Base-by-base conservation (phyloP, 2,113 vertebrate species). In the Psittacara wagleri region DNA sequence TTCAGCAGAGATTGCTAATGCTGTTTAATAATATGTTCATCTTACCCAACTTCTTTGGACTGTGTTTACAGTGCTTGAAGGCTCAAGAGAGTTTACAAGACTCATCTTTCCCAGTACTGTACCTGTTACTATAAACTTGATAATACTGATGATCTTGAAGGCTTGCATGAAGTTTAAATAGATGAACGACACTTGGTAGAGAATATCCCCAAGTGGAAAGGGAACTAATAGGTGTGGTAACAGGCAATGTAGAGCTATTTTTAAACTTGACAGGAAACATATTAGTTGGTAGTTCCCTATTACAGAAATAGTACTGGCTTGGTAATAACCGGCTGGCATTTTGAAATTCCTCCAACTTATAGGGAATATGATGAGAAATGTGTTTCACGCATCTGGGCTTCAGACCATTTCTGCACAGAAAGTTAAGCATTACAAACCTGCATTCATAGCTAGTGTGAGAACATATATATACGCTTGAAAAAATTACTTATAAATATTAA, bases 261-360 rank as follows among this genome's bases (percentile, higher is more conserved):
- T 98, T 97, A 98, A 97, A 96, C 96, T 95, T 97, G 97, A 97
- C 97, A 98, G 96, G 68, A 95, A 95, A 92, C 83, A 78, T 97
- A 97, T 97, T 97, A 97, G 97, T 97, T 98, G 91, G 95, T 95
- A 90, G 83, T 61, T 97, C 94, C 94, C 96, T 97, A 97, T 97
- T 97, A 97, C 25, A 97, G 97, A 95, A 97, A 97, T 96, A 96
- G 90, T 95, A 81, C 95, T 85, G 97, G 95, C 59, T 91, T 97
- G 88, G 89, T 97, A 97, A 97, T 97, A 97, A 97, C 67, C 94
- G 95, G 91, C 62, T 94, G 83, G 81, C 88, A 96, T 96, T 95
- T 94, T 88, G 79, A 97, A 97, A 96, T 93, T 83, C 64, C 83
- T 91, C 94, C 92, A 0, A 91, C 93, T 95, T 90, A 96, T 97